These are phyloP conservation scores for Branchinecta lynchi DNA, from an alignment of 1,140 invertebrate genomes.

Conservation along the genomic window DNA sequence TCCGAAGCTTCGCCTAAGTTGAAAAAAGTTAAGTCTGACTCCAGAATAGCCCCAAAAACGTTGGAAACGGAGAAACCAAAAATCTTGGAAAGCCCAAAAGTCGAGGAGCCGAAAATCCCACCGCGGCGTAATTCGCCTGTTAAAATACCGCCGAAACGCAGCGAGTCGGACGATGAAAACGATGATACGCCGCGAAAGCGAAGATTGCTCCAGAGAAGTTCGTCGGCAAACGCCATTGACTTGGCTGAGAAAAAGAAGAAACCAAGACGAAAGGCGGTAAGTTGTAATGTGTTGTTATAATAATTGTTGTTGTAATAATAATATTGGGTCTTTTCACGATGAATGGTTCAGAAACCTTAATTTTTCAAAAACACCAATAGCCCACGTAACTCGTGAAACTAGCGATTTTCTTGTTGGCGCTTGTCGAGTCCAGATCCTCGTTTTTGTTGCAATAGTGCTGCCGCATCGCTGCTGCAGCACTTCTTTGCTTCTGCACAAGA, in stretches of 20 bases:
- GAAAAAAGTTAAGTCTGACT: neutral
- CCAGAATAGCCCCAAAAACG: neutral
- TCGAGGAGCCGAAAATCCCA: neutral
- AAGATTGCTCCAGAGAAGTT: neutral
- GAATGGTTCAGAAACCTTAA: no score
- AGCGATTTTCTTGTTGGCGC: no score
- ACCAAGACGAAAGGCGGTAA: neutral
- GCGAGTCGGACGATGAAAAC: neutral
- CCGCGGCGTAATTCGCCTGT: neutral
- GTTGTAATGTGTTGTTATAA: neutral
- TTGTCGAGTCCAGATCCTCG: no score
- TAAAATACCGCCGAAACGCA: neutral
- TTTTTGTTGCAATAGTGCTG: no score
- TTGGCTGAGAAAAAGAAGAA: neutral
- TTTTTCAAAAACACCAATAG: no score
- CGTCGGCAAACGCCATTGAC: neutral
- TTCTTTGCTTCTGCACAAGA: no score
- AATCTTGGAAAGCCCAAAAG: neutral
- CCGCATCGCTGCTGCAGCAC: no score
- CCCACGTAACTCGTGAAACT: no score
- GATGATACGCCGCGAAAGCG: neutral
- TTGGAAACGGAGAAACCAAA: neutral
- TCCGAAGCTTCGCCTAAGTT: neutral
- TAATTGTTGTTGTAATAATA: no score
- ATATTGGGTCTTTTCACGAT: no score